These are phyloP conservation scores for Tachyglossus aculeatus DNA, from an alignment of 2,797 vertebrate species.

Conservation along the genomic window DNA sequence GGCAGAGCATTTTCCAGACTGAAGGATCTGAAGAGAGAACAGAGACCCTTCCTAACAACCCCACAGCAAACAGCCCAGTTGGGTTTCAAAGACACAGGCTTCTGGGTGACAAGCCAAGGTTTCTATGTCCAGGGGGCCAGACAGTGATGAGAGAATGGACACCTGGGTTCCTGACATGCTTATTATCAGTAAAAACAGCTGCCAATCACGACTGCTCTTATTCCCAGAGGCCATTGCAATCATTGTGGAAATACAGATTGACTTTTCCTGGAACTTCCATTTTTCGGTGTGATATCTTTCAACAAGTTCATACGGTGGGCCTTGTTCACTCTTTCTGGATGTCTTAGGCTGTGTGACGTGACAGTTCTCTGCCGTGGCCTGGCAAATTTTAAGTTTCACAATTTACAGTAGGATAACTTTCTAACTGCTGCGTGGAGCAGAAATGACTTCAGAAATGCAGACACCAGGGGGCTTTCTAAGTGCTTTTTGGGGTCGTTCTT, in stretches of 20 bases:
- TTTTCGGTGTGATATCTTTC: not conserved
- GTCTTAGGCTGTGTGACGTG: not conserved
- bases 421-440: not conserved
- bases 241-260: slow-evolving; percentile 17
- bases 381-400: slow-evolving; percentile 5
- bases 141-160: too few relatives aligned
- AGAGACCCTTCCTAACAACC: too few relatives aligned
- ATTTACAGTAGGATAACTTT: not conserved
- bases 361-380: not conserved
- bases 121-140: too few relatives aligned
- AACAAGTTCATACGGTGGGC: not conserved
- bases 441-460: slow-evolving; percentile 23
- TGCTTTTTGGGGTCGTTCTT: not conserved
- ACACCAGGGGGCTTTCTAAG: slow-evolving; percentile 13
- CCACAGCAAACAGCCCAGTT: too few relatives aligned
- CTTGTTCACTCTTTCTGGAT: not conserved
- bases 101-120: too few relatives aligned
- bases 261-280: too few relatives aligned
- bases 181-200: slow-evolving; percentile 22
- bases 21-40: too few relatives aligned
- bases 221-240: slow-evolving; percentile 38
- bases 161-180: not conserved
- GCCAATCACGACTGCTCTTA: slow-evolving; percentile 11
- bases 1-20: too few relatives aligned
- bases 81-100: too few relatives aligned